Conservation (phyloP, 2,113 vertebrate species). For the Genyomyrus donnyi region DNA sequence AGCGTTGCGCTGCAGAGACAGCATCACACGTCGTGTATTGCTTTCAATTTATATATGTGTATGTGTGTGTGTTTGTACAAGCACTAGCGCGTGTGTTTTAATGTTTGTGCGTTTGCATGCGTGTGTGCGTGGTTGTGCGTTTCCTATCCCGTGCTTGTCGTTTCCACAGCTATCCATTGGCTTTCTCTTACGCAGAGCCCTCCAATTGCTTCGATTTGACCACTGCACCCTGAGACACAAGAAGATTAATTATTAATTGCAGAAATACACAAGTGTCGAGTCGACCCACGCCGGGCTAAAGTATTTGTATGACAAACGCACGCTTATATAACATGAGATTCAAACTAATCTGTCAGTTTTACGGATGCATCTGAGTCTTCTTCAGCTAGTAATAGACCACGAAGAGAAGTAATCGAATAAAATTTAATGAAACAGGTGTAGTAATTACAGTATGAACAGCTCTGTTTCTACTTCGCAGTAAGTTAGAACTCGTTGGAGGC, state of each 20-base stretch:
- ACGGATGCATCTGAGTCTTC: neutral
- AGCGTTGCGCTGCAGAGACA: neutral
- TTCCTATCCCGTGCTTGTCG: neutral
- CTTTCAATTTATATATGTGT: neutral
- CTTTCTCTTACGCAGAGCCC: neutral
- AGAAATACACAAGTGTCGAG: neutral
- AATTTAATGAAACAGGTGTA: neutral
- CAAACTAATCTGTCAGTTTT: neutral
- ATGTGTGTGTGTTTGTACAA: neutral
- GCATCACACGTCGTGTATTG: neutral
- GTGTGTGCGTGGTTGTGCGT: neutral
- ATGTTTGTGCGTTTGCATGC: neutral
- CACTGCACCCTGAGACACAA: neutral
- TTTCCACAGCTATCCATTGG: neutral
- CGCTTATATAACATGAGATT: neutral
- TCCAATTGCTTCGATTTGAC: neutral
- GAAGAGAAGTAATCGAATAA: neutral
- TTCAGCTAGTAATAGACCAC: neutral
- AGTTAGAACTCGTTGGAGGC: neutral
- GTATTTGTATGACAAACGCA: neutral
- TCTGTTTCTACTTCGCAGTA: neutral
- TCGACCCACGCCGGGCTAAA: neutral
- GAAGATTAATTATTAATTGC: neutral
- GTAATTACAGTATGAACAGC: neutral
- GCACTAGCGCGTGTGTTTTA: neutral